Evolutionary conservation across 2,888 invertebrate species (phyloP), one percentile per base, ranked within the genome.

Genomic region (Cheilosia soror): DNA sequence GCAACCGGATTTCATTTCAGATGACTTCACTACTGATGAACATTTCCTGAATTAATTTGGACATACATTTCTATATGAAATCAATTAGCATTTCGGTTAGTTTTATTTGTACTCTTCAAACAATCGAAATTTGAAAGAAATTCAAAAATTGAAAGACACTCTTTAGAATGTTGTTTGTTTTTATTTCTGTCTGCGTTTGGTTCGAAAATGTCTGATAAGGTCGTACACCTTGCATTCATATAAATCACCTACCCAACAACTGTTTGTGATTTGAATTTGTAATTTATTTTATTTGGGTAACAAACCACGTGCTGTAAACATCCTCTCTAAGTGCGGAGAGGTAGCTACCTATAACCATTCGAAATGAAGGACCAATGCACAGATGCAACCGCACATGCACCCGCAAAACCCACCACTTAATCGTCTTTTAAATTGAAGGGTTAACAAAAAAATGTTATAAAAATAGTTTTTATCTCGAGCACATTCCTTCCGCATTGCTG

Each of bases 401-500:
- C 57, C 33, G 9, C n/a, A 11, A 51, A 7, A 2, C 11, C 57
- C 62, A 40, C 57, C 63, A 68, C 72, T 62, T 83, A 63, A 68
- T 72, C 78, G 42, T 62, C 71, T 62, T 72, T 72, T 15, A 65
- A 49, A 80, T n/a, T 29, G 29, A 53, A 15, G 37, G 11, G 37
- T 20, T 20, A 37, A 37, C 11, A 37, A 11, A 29, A 68, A 62
- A 49, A 49, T n/a, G 20, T 42, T 69, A 29, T 47, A 71, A 82
- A 82, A 76, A 82, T 82, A 77, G 66, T 82, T 66, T 60, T 66
- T 65, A 44, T 65, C 25, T 60, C 15, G 51, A 37, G 33, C 20
- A 40, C 68, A 83, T 78, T 73, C 68, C 78, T 83, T 83, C 83
- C 78, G 83, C 83, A 83, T 83, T 82, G 71, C 60, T 29, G 57